These are phyloP conservation scores for Craseonycteris thonglongyai DNA, from an alignment of 2,113 vertebrate species.

Conservation along the genomic window DNA sequence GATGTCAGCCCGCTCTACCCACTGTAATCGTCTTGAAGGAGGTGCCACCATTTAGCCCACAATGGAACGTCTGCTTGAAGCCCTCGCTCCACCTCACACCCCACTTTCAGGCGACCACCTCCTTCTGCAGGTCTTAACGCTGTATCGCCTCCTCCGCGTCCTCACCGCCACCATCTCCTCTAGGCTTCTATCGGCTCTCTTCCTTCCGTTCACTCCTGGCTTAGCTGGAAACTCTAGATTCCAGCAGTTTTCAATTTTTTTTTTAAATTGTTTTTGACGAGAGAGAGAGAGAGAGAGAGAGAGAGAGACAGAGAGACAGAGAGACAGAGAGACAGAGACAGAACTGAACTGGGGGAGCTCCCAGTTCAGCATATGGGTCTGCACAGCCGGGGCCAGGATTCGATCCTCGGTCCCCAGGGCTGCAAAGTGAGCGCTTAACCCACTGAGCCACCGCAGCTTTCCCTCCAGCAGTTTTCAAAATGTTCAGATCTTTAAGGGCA, in stretches of 20 bases:
- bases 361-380: too few species aligned
- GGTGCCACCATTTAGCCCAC: background rate
- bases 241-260: background rate
- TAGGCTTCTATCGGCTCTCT: background rate
- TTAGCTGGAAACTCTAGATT: background rate
- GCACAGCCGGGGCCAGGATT: too few species aligned
- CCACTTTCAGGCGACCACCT: background rate
- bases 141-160: background rate
- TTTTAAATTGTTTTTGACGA: too few species aligned
- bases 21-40: background rate
- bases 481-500: background rate
- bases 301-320: too few species aligned
- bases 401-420: too few species aligned
- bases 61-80: fast-evolving
- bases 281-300: too few species aligned
- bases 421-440: too few species aligned
- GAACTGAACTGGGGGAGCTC: too few species aligned
- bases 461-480: background rate
- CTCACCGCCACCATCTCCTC: too few species aligned
- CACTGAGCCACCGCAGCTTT: too few species aligned
- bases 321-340: too few species aligned
- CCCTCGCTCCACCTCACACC: fast-evolving
- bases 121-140: background rate
- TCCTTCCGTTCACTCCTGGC: background rate
- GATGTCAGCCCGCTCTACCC: background rate